phyloP scores from a whole-genome alignment of 1,140 invertebrate species.

The Hermatobates lingyangjiaoensis region DNA sequence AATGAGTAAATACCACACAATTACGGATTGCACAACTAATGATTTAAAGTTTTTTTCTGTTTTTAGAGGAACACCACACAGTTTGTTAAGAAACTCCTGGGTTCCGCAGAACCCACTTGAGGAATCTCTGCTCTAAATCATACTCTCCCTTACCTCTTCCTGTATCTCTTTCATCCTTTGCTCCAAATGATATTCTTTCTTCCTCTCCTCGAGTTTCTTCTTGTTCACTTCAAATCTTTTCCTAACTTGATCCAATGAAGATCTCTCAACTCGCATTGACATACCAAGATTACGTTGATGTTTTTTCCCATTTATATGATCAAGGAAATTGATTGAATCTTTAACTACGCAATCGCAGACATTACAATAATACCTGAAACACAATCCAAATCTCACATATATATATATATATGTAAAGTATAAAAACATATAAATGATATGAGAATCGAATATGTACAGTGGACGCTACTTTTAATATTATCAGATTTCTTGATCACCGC shows the following conservation, averaged over 20 bases:
- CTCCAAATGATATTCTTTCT: slow-evolving; percentile 90
- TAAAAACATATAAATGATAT: slow-evolving; percentile 9
- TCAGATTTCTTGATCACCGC: too few species aligned
- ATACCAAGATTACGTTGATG: slow-evolving; percentile 95
- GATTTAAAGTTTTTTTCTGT: slow-evolving; percentile 7
- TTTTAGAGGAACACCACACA: neutral
- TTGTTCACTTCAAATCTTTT: slow-evolving; percentile 85
- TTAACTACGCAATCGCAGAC: slow-evolving; percentile 99
- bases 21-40: too few species aligned
- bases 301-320: slow-evolving; percentile 85
- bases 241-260: slow-evolving; percentile 87
- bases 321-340: slow-evolving; percentile 97
- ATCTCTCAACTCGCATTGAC: slow-evolving; percentile 97
- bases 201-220: slow-evolving; percentile 85
- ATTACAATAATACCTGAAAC: slow-evolving; percentile 81
- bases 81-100: too few species aligned
- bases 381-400: too few species aligned
- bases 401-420: too few species aligned
- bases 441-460: slow-evolving; percentile 1
- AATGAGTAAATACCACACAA: too few species aligned
- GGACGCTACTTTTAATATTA: neutral
- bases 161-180: slow-evolving; percentile 78
- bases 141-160: slow-evolving; percentile 48
- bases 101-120: too few species aligned
- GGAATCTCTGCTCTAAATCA: slow-evolving; percentile 1